Evolutionary conservation across 2,113 vertebrate genomes (phyloP), one percentile per base, ranked within the genome.

Genomic region (Thryonomys swinderianus): DNA sequence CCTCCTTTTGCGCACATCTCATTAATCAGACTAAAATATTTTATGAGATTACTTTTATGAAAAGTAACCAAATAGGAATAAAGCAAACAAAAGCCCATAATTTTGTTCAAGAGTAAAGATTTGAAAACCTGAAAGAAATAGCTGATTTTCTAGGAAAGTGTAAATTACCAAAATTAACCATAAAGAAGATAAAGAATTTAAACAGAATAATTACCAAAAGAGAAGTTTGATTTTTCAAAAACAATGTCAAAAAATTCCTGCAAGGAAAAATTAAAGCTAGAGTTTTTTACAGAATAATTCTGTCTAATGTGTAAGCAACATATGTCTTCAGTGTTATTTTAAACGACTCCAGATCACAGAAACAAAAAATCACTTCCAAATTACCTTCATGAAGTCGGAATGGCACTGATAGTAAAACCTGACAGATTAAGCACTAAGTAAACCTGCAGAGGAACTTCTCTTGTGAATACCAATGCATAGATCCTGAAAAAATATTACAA

Each of bases 151-250:
- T 27, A 88, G 48, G 40, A 92, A 95, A 96, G 92, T 88, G 11
- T 67, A 95, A 90, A 87, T 92, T 92, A 55, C 40, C 37, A 93
- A 96, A 95, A 88, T 80, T 74, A 69, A 90, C 48, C 53, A 85
- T 67, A 83, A 40, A 78, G 30, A 55, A 86, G 27, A 79, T 42
- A 71, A 84, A 80, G 74, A 92, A 76, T 30, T 76, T 66, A 21
- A 95, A 84, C 16, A 71, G 9, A 80, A 71, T 57, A 94, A 86
- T 90, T 85, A 81, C n/a, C 4, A 92, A 93, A 85, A 21, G 30
- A 87, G 20, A 87, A 91, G 79, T 55, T 34, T 85, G 8, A 73
- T 67, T 95, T 82, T 87, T 83, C 17, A 86, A 80, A 71, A 94
- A 71, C 42, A 76, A 89, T 76, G 61, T 87, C 59, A 83, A 92